These are phyloP conservation scores for Hippopotamyrus pictus DNA, from an alignment of 2,797 vertebrate genomes.

Conservation along the genomic window DNA sequence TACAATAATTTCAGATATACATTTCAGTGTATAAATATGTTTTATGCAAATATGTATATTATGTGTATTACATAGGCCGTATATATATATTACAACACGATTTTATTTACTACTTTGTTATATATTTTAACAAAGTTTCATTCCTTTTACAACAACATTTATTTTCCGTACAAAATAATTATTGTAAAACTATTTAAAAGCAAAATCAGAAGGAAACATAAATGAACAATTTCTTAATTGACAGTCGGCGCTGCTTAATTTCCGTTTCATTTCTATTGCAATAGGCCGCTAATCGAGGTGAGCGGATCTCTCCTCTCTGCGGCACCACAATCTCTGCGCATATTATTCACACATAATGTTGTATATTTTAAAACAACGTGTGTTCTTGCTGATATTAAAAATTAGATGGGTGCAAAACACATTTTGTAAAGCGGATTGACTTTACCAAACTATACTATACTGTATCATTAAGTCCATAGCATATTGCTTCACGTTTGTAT, in stretches of 20 bases:
- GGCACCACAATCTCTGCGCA: neutral
- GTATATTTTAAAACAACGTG: neutral
- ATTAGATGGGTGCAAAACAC: neutral
- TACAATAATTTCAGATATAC: neutral
- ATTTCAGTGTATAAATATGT: neutral
- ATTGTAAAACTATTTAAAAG: neutral
- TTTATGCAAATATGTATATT: neutral
- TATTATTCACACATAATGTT: neutral
- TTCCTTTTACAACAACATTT: neutral
- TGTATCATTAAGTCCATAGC: neutral
- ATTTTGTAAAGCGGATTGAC: neutral
- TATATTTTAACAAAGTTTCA: neutral
- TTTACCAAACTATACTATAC: neutral
- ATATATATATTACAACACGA: neutral
- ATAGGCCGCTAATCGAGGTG: neutral
- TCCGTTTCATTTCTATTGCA: neutral
- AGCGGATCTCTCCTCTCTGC: neutral
- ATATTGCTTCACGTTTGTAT: neutral
- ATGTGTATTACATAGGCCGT: neutral
- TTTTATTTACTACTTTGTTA: neutral
- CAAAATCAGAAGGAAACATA: neutral
- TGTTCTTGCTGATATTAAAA: neutral
- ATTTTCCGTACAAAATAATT: neutral
- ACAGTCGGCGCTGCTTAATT: neutral
- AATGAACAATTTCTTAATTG: neutral